These are phyloP conservation scores for Puffinus mauretanicus DNA, from an alignment of 2,113 vertebrate species.

Conservation along the genomic window DNA sequence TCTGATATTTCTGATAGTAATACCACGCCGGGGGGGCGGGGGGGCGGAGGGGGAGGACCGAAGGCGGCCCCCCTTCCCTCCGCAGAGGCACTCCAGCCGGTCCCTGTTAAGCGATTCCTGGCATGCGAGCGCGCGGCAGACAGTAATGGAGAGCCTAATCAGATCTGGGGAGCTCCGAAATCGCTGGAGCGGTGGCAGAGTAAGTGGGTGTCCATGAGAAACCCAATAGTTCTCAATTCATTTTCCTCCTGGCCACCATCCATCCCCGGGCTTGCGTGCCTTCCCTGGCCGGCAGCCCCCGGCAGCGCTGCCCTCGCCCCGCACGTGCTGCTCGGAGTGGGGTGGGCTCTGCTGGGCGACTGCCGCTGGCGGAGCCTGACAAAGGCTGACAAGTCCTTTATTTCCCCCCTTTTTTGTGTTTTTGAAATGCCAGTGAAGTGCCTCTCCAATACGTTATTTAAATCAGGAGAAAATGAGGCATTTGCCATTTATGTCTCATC, in stretches of 20 bases:
- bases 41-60: not conserved
- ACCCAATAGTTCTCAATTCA: not conserved
- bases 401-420: not conserved
- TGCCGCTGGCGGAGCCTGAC: not conserved
- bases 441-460: not conserved
- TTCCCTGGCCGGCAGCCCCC: not conserved
- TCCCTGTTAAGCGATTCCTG: conserved; percentile 61
- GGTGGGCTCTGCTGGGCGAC: not conserved
- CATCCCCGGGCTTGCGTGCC: not conserved
- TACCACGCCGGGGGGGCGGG: conserved; percentile 48
- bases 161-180: conserved; percentile 1
- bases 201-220: conserved; percentile 51
- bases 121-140: conserved; percentile 6
- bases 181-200: not conserved
- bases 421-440: not conserved
- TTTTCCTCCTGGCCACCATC: conserved; percentile 17
- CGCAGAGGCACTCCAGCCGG: conserved; percentile 15
- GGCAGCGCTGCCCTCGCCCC: not conserved
- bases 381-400: not conserved
- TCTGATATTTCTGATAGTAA: conserved; percentile 78
- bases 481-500: conserved; percentile 3
- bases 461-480: conserved; percentile 9
- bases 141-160: conserved; percentile 12
- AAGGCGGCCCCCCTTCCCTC: conserved; percentile 19
- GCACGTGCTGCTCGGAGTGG: fast-evolving